These are phyloP conservation scores for Nemapogon koenigi DNA, from an alignment of 2,888 invertebrate genomes.

Conservation along the genomic window DNA sequence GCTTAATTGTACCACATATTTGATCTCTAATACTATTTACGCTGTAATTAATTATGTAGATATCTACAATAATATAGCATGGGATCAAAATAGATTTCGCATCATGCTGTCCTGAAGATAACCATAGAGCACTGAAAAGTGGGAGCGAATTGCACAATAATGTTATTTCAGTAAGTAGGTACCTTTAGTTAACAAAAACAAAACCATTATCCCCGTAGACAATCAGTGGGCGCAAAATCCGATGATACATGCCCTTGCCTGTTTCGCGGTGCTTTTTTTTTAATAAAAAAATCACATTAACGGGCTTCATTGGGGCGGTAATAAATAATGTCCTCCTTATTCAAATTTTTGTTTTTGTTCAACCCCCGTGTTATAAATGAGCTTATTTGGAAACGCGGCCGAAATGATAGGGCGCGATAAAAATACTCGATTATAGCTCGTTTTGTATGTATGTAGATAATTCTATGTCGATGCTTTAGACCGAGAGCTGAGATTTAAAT, in stretches of 20 bases:
- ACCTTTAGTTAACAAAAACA: no score
- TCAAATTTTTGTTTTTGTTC: constrained; percentile 64
- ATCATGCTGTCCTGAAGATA: no score
- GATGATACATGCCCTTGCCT: constrained; percentile 63
- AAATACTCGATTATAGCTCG: constrained; percentile 39
- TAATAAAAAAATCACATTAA: constrained; percentile 65
- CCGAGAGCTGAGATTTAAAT: neutral
- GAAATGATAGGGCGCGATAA: constrained; percentile 58
- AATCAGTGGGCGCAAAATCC: constrained; percentile 60
- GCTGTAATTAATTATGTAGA: no score
- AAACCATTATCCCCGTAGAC: constrained; percentile 32
- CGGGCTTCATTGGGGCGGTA: constrained; percentile 64
- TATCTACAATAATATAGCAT: no score
- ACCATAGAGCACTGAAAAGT: no score
- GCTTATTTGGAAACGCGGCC: constrained; percentile 56
- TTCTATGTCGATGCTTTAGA: neutral
- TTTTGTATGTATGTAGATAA: constrained; percentile 16
- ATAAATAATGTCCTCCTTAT: constrained; percentile 66
- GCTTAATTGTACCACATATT: no score
- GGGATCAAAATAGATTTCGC: no score
- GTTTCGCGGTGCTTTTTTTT: constrained; percentile 48
- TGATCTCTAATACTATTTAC: no score
- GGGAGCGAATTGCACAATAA: no score
- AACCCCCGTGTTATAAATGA: constrained; percentile 61
- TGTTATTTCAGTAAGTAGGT: no score